Percentiles rank a stretch among this genome's conserved stretches.
Conservation (phyloP, 2,113 vertebrate species). For the Gadus macrocephalus region DNA sequence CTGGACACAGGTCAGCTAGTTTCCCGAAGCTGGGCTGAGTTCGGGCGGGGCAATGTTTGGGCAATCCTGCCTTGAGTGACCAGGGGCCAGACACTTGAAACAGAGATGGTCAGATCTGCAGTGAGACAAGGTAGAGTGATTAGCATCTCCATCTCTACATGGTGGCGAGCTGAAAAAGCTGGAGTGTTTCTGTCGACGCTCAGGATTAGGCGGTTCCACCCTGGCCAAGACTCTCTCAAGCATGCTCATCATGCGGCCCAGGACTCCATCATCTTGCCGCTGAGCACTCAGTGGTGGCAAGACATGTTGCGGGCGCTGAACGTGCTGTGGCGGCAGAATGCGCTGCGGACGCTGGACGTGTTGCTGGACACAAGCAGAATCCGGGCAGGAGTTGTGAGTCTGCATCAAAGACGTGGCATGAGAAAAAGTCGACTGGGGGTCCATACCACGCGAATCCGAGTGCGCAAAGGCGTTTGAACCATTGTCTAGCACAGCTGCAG, state of each 20-base stretch:
- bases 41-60: not conserved
- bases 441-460: no score
- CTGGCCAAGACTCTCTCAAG: constrained; percentile 11
- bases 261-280: not conserved
- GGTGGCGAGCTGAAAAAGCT: not conserved
- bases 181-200: not conserved
- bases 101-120: not conserved
- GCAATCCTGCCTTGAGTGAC: not conserved
- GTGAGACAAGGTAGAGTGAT: not conserved
- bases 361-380: no score
- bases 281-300: no score
- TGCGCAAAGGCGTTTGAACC: no score
- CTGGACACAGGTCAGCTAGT: no score
- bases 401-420: no score
- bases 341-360: no score
- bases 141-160: not conserved
- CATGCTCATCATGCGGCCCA: constrained; percentile 14
- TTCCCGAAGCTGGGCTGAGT: no score
- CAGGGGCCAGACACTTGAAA: not conserved
- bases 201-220: not conserved
- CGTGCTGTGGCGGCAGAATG: no score
- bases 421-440: no score
- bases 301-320: no score
- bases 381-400: no score
- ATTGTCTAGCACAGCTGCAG: not conserved